Percentiles rank a stretch among this genome's conserved stretches.
These are phyloP conservation scores for Bos javanicus DNA, from an alignment of 2,113 vertebrate species.

Conservation along the genomic window DNA sequence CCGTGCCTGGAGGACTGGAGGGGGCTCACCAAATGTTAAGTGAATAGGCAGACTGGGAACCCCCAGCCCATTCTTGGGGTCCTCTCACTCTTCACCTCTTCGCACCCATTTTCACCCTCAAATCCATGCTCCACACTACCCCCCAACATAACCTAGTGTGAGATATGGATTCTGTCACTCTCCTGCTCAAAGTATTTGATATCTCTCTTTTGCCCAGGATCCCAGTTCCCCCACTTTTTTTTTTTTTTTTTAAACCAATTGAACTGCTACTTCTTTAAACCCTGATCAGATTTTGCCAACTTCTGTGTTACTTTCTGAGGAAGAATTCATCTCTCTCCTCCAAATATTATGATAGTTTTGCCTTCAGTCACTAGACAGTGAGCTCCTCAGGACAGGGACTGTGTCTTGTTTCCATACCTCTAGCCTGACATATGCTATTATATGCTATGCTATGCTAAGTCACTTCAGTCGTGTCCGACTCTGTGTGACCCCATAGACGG, in stretches of 20 bases:
- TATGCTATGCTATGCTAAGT: too few species aligned
- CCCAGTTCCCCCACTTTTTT: neutral
- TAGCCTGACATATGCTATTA: neutral
- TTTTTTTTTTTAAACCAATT: neutral
- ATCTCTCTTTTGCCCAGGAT: neutral
- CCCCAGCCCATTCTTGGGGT: neutral
- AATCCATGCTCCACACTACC: neutral
- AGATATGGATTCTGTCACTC: neutral
- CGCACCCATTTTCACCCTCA: neutral
- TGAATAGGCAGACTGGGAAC: neutral
- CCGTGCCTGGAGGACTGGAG: neutral
- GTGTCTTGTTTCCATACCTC: neutral
- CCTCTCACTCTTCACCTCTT: neutral
- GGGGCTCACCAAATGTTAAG: neutral
- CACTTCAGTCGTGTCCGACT: too few species aligned
- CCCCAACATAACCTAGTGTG: neutral
- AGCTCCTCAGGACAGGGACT: neutral
- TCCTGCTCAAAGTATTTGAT: neutral
- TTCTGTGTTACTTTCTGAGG: neutral
- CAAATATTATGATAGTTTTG: neutral
- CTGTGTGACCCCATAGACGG: too few species aligned
- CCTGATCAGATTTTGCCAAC: neutral
- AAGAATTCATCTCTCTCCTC: neutral
- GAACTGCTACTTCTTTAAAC: neutral
- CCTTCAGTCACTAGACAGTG: neutral